Evolutionary conservation across 1,140 invertebrate genomes (phyloP).

Genomic region (Carposina sasakii): DNA sequence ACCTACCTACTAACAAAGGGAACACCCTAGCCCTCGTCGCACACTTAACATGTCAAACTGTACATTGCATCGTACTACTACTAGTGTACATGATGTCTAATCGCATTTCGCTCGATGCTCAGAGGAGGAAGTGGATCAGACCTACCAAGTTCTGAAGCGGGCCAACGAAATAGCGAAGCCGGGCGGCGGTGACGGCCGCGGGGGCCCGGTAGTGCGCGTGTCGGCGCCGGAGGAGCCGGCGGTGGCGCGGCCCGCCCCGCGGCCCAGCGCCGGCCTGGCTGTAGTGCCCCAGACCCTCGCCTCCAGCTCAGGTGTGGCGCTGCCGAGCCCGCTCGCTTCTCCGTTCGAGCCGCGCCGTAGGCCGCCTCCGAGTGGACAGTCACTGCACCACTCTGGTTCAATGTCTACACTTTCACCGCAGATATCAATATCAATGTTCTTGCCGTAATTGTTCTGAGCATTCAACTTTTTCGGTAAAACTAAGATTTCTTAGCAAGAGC

Average conservation of each 20-base stretch:
- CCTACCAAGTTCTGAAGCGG: constrained; percentile 94
- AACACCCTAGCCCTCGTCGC: constrained; percentile 17
- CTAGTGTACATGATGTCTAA: too few species aligned
- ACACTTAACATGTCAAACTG: too few species aligned
- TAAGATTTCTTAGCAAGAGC: too few species aligned
- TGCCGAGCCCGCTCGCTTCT: constrained; percentile 48
- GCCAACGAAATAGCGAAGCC: constrained; percentile 86
- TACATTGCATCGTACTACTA: too few species aligned
- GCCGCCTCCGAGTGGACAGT: constrained; percentile 28
- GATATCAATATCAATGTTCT: too few species aligned
- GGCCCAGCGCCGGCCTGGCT: constrained; percentile 51
- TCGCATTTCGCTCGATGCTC: constrained; percentile 59
- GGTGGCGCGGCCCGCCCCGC: constrained; percentile 52
- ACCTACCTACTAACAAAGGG: constrained; percentile 24
- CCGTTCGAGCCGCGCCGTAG: constrained; percentile 42
- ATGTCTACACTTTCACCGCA: too few species aligned
- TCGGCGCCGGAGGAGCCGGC: constrained; percentile 61
- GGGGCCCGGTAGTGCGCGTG: constrained; percentile 68
- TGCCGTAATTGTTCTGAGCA: too few species aligned
- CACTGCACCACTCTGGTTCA: constrained; percentile 17
- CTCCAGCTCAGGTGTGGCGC: constrained; percentile 72
- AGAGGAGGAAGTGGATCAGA: constrained; percentile 86
- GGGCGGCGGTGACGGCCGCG: constrained; percentile 49
- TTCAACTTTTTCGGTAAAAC: too few species aligned
- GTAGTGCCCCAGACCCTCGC: constrained; percentile 67